Percentiles rank a stretch among this genome's conserved stretches.
Conservation (phyloP, 2,113 vertebrate genomes). For the Suricata suricatta region DNA sequence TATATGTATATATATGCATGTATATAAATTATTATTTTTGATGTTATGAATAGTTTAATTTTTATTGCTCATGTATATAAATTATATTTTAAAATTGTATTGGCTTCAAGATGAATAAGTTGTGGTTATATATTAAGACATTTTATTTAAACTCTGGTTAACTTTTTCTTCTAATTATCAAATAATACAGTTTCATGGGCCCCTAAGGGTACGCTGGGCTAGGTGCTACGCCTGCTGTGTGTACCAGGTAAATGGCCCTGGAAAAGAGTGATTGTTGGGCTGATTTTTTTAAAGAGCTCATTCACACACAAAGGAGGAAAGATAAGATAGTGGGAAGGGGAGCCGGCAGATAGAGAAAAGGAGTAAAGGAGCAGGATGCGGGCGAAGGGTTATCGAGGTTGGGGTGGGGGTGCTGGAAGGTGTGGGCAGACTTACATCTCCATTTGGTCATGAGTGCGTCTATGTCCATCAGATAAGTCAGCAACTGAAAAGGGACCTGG, state of each 20-base stretch:
- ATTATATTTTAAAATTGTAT: background rate
- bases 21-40: background rate
- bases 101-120: background rate
- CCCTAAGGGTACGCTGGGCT: background rate
- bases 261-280: background rate
- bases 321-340: background rate
- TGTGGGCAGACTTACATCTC: constrained; percentile 91
- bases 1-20: background rate
- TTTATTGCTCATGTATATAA: background rate
- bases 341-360: background rate
- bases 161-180: constrained; percentile 18
- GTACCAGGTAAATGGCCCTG: background rate
- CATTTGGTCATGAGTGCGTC: constrained; percentile 97
- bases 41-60: too few species aligned
- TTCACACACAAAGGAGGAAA: background rate
- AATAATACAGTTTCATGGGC: background rate
- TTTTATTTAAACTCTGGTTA: background rate
- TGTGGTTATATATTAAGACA: background rate
- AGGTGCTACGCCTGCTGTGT: background rate
- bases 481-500: constrained; percentile 97
- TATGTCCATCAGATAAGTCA: constrained; percentile 95
- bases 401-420: background rate
- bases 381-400: fast-evolving
- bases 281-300: background rate
- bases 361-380: fast-evolving